A percentile compares a stretch with the other conserved stretches of the same genome.
Evolutionary conservation across 2,797 vertebrate genomes (phyloP).

Genomic region (Acanthopagrus latus): DNA sequence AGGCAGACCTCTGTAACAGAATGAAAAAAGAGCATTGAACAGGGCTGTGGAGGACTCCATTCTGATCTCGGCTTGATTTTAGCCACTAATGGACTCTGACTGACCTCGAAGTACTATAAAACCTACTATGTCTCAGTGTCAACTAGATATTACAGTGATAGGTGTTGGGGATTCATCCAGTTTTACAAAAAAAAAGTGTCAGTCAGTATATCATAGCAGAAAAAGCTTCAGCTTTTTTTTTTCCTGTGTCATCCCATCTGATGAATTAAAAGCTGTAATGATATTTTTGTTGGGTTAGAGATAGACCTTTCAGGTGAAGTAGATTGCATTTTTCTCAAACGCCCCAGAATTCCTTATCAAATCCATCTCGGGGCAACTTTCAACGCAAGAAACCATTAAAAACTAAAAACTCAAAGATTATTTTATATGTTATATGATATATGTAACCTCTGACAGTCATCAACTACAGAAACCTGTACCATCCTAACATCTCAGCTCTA

Average conservation of each 20-base stretch:
- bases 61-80: conserved; percentile 40
- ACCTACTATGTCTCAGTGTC: not conserved
- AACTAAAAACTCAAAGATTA: not conserved
- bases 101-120: conserved; percentile 7
- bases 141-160: not conserved
- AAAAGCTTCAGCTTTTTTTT: not conserved
- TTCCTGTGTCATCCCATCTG: not conserved
- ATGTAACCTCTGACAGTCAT: too few relatives aligned
- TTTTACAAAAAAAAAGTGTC: not conserved
- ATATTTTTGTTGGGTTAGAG: conserved; percentile 8
- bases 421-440: not conserved
- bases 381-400: not conserved
- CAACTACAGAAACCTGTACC: too few relatives aligned
- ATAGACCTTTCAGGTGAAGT: not conserved
- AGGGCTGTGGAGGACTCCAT: not conserved
- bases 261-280: not conserved
- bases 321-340: conserved; percentile 13
- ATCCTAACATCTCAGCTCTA: too few relatives aligned
- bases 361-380: not conserved
- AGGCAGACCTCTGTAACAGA: conserved; percentile 19
- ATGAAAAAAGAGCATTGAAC: not conserved
- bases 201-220: too few relatives aligned
- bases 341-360: not conserved
- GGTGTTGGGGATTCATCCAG: conserved; percentile 6
- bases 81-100: not conserved